These are phyloP conservation scores for Apodemia mormo DNA, from an alignment of 2,888 invertebrate species.

Conservation along the genomic window DNA sequence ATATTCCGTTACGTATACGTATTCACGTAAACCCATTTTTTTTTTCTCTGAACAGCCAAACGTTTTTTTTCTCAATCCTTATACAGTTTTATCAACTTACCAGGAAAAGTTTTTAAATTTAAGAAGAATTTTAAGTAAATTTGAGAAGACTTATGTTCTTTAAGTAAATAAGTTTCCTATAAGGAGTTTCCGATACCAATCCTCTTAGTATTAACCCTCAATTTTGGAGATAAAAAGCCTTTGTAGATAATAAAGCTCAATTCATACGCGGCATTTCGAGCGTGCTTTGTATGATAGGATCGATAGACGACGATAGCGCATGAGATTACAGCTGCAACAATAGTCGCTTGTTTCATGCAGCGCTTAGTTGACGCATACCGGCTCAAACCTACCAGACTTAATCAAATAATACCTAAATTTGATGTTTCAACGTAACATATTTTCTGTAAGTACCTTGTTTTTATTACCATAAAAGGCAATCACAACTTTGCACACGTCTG, in stretches of 20 bases:
- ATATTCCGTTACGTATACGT: no score
- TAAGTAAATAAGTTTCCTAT: conserved; percentile 14
- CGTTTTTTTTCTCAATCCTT: background rate
- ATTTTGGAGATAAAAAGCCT: background rate
- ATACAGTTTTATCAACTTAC: background rate
- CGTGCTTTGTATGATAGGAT: background rate
- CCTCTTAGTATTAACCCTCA: conserved; percentile 8
- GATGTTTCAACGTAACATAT: no score
- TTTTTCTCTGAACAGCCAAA: no score
- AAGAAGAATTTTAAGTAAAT: conserved; percentile 4
- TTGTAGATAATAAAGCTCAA: background rate
- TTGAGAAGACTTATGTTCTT: conserved; percentile 11
- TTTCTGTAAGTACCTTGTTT: no score
- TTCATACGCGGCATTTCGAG: background rate
- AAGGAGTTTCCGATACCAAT: conserved; percentile 17
- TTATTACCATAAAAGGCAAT: no score
- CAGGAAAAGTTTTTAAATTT: background rate
- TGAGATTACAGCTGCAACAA: background rate
- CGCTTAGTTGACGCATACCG: no score
- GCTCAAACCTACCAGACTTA: no score
- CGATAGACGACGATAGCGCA: background rate
- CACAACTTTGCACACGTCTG: no score
- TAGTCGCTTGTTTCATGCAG: no score
- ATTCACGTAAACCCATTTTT: no score
- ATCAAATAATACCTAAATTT: no score